Base-by-base conservation (phyloP, 2,888 invertebrate genomes). In the Lepidonotus clava region DNA sequence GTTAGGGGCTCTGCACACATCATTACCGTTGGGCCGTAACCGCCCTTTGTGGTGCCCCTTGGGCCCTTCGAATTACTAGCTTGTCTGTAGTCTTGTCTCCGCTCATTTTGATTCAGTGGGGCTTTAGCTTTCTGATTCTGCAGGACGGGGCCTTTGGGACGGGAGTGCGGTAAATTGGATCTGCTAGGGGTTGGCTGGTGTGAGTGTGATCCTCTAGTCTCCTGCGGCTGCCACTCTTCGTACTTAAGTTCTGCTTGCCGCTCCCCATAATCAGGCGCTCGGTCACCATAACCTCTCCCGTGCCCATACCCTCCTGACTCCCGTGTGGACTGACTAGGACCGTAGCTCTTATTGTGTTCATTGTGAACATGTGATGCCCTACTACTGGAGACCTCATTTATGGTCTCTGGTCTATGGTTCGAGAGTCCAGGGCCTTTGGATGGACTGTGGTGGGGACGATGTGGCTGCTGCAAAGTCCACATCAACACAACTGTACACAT, bases 161-260 rank as follows among this genome's bases (percentile, higher is more conserved):
- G n/a, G n/a, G n/a, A n/a, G n/a, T n/a, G n/a, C n/a, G n/a, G n/a
- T n/a, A n/a, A n/a, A n/a, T n/a, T n/a, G n/a, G 56, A 1, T 11
- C 61, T 24, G 28, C 4, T 18, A 4, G 18, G 11, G 53, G 53
- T 53, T 53, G 53, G 53, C 53, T 53, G 53, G n/a, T 53, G n/a
- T 53, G 53, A 53, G 6, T 46, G 46, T 46, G 46, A 46, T n/a
- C n/a, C 53, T 11, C 53, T 53, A 53, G 61, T 11, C 21, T 28
- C 61, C 28, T 61, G 61, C 28, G 61, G 61, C 24, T 61, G 5
- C 21, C 21, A 61, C n/a, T 61, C 24, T 32, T 61, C 61, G 14
- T 61, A 61, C 61, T 61, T 61, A 24, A 61, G 61, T 61, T 61
- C 61, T 4, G 61, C 61, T 32, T 61, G 61, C 28, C 61, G 61